Evolutionary conservation across 1,140 invertebrate species (phyloP), one percentile per base, ranked within the genome.

Genomic region (Druon quercuslanigerum): DNA sequence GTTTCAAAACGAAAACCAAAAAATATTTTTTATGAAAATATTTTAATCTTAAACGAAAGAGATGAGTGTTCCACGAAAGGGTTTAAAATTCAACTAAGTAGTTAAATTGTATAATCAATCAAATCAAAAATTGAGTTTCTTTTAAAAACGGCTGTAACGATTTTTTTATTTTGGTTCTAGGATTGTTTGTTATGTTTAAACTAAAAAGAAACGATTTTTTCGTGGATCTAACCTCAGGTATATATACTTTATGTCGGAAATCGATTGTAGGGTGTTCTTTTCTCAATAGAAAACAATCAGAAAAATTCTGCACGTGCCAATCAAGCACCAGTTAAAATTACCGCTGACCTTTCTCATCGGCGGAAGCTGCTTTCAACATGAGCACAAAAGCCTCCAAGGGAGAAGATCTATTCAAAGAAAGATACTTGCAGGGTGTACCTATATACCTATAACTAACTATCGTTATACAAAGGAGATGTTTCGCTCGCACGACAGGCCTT

Each of bases 241-340:
- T 66, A 66, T 40, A 60, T 46, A 46, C 40, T 46, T 0, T 46
- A 46, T 46, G 40, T 66, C 33, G 60, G 33, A 66, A 66, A 20
- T 66, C 60, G 13, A 66, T 66, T 66, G 60, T 60, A 11, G 33
- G 20, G 5, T 60, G 57, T 25, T 60, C 25, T 60, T 60, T 60
- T 60, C 57, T 60, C 57, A 60, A 60, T 60, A 60, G 57, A 20
- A 60, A 60, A 60, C 57, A 60, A 60, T 60, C 57, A 60, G 25
- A 33, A 33, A 60, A 66, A 40, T 66, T 66, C 60, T 66, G 60
- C 60, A 66, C 60, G 60, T 66, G 60, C 60, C 60, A 66, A 66
- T 66, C 60, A 66, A 66, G 60, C 14, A 33, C 60, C 60, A 66
- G 60, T 25, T 66, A 16, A 66, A 66, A 66, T 66, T 66, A 66